These are phyloP conservation scores for Procambarus clarkii DNA, from an alignment of 1,140 invertebrate species.

Conservation along the genomic window DNA sequence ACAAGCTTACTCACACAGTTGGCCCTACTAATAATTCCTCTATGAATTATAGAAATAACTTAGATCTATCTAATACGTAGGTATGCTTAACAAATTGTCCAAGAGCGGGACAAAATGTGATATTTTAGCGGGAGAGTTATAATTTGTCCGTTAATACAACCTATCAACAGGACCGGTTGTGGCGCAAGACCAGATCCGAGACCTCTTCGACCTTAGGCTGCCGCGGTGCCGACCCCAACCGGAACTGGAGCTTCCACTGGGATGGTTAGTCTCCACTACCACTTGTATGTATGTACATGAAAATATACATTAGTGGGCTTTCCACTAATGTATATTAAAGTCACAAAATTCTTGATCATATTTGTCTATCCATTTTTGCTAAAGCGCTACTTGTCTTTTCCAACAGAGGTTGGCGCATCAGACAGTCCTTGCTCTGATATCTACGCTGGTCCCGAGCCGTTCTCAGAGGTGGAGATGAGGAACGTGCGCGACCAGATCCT, in stretches of 20 bases:
- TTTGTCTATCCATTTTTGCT: no score
- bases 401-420: constrained; percentile 81
- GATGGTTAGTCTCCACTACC: constrained; percentile 32
- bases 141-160: no score
- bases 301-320: no score
- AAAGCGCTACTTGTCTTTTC: neutral
- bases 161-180: constrained; percentile 78
- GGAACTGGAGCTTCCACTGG: constrained; percentile 88
- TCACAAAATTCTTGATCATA: no score
- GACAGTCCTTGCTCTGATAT: constrained; percentile 91
- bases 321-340: no score
- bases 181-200: constrained; percentile 84
- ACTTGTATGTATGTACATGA: neutral
- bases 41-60: no score
- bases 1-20: no score
- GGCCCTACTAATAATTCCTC: no score
- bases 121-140: no score
- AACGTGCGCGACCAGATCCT: constrained; percentile 80
- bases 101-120: no score
- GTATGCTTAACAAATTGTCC: no score
- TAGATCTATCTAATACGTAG: no score
- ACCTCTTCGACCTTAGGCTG: constrained; percentile 77
- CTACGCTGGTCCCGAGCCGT: constrained; percentile 90
- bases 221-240: constrained; percentile 87
- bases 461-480: constrained; percentile 93